Evolutionary conservation across 2,113 vertebrate species (phyloP).

Genomic region (Brienomyrus brachyistius): DNA sequence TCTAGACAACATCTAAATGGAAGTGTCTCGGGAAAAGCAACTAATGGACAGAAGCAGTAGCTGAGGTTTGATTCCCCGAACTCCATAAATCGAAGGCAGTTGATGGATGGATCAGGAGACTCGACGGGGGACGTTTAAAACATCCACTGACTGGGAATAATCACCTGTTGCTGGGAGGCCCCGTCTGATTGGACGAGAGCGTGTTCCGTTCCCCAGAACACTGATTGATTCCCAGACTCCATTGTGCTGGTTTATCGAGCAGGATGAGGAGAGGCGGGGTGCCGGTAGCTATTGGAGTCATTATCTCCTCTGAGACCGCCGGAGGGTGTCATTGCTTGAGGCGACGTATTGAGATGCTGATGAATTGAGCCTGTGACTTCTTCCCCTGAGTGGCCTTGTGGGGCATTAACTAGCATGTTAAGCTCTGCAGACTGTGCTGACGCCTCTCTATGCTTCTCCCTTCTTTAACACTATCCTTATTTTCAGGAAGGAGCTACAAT

Average conservation of each 20-base stretch:
- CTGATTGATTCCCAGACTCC: slow-evolving; percentile 2
- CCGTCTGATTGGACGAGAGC: not conserved
- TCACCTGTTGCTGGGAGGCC: not conserved
- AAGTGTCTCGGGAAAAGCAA: slow-evolving; percentile 16
- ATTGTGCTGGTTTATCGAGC: slow-evolving; percentile 10
- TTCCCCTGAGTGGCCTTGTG: not conserved
- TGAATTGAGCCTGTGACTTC: slow-evolving; percentile 6
- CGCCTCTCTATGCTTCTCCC: not conserved
- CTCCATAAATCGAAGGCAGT: slow-evolving; percentile 12
- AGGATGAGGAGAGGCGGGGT: not conserved
- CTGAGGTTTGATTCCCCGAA: not conserved
- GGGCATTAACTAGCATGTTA: not conserved
- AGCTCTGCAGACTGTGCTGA: not conserved
- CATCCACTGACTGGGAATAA: not conserved
- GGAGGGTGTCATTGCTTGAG: not conserved
- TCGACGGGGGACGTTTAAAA: not conserved
- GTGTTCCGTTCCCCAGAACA: not conserved
- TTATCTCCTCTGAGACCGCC: not conserved
- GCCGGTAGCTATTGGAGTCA: not conserved
- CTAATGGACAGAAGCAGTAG: not conserved
- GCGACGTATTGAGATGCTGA: not conserved
- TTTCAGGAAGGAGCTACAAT: not conserved
- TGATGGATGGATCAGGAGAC: not conserved
- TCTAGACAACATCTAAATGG: slow-evolving; percentile 25
- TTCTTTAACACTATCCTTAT: not conserved